A percentile compares a stretch with the other conserved stretches of the same genome.
phyloP scores from a whole-genome alignment of 2,888 invertebrate species.

The Microplitis manilae region DNA sequence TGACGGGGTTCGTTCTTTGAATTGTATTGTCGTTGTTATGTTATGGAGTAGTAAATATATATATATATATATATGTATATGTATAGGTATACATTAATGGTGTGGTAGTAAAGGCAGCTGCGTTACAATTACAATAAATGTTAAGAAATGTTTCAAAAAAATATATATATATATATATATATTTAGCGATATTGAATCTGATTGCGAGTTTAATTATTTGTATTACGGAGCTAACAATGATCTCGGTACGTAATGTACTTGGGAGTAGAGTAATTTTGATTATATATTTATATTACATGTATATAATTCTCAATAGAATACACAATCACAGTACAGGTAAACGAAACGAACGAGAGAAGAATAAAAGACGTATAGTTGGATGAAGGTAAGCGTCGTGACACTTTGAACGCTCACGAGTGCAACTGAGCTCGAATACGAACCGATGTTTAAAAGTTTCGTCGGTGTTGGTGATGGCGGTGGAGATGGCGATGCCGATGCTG shows the following conservation, averaged over 20 bases:
- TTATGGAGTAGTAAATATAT: neutral
- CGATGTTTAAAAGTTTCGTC: conserved; percentile 2
- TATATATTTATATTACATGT: too few species aligned
- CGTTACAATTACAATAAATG: neutral
- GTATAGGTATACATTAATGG: neutral
- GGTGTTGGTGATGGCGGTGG: conserved; percentile 2
- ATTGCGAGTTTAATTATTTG: neutral
- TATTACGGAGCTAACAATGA: too few species aligned
- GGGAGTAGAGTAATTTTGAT: too few species aligned
- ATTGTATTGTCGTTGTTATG: neutral
- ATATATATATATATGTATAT: neutral
- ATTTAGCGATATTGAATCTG: neutral
- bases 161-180: neutral
- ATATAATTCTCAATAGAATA: too few species aligned
- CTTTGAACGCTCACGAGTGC: conserved; percentile 11
- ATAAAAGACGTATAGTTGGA: conserved; percentile 4
- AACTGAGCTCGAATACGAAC: conserved; percentile 16
- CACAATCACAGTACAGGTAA: neutral
- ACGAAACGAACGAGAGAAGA: neutral
- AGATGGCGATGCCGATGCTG: neutral
- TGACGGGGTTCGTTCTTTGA: neutral
- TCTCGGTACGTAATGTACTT: too few species aligned
- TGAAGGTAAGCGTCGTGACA: neutral
- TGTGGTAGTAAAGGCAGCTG: neutral
- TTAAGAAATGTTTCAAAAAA: neutral